Evolutionary conservation across 2,888 invertebrate genomes (phyloP).

Genomic region (Trachelus tabidus): DNA sequence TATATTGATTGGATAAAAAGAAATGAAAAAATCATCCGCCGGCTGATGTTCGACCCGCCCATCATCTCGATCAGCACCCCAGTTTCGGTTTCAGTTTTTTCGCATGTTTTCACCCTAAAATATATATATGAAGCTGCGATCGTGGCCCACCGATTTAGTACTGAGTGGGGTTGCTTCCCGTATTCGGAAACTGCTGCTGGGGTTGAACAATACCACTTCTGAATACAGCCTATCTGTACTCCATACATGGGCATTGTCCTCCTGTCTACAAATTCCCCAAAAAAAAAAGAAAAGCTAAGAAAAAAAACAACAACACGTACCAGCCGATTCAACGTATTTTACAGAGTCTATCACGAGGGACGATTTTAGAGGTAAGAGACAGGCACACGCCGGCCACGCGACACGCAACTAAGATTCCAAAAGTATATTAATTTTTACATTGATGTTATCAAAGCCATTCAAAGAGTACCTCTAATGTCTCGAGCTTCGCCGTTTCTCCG

Average conservation of each 20-base stretch:
- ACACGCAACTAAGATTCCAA: neutral
- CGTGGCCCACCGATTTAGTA: conserved; percentile 29
- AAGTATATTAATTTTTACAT: no score
- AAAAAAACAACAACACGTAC: conserved; percentile 16
- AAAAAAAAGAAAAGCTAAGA: conserved; percentile 11
- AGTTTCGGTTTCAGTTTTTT: conserved; percentile 23
- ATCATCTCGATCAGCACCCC: conserved; percentile 31
- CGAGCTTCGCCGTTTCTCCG: neutral
- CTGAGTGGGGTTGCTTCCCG: conserved; percentile 9
- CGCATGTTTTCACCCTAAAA: conserved; percentile 31
- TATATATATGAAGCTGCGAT: conserved; percentile 16
- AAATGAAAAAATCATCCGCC: neutral
- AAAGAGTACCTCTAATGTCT: conserved; percentile 11
- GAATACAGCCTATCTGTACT: conserved; percentile 31
- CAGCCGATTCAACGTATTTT: conserved; percentile 13
- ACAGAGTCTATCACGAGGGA: neutral
- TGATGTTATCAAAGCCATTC: neutral
- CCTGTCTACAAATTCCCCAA: conserved; percentile 31
- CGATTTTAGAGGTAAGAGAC: no score
- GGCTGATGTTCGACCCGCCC: conserved; percentile 16
- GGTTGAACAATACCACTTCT: conserved; percentile 2
- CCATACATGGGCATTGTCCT: conserved; percentile 37
- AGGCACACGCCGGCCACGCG: conserved; percentile 16
- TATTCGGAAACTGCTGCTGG: neutral
- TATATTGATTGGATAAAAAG: no score